A percentile compares a stretch with the other conserved stretches of the same genome.
These are phyloP conservation scores for Drosophila melanosoma DNA, from an alignment of 2,888 invertebrate species.

Conservation along the genomic window DNA sequence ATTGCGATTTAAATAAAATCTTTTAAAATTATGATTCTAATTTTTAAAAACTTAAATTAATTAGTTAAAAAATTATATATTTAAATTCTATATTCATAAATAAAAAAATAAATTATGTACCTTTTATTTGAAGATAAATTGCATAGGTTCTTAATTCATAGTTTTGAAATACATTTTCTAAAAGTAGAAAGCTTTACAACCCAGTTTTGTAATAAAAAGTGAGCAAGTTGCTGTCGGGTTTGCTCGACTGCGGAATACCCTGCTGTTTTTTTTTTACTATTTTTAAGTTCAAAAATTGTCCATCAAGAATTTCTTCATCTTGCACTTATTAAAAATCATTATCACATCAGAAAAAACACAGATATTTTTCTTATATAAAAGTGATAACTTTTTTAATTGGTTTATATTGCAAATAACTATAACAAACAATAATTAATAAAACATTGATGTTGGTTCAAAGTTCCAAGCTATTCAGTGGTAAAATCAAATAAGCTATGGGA, in stretches of 20 bases:
- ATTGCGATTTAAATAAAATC: not conserved
- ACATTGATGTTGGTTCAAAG: conserved; percentile 29
- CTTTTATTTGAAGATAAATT: not conserved
- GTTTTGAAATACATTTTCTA: no score
- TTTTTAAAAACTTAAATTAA: not conserved
- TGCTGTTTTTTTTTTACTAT: not conserved
- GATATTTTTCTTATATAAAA: conserved; percentile 51
- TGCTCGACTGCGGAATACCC: not conserved
- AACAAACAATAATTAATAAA: conserved; percentile 62
- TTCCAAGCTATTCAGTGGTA: conserved; percentile 50
- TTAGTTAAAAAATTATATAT: not conserved
- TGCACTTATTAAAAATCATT: not conserved
- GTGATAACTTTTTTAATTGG: conserved; percentile 55
- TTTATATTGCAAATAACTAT: conserved; percentile 70
- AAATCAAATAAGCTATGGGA: conserved; percentile 6
- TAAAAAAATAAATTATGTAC: not conserved
- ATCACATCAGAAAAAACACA: not conserved
- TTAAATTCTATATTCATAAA: not conserved
- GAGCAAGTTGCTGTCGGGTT: not conserved
- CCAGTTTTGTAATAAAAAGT: not conserved
- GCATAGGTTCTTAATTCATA: not conserved
- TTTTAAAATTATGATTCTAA: not conserved
- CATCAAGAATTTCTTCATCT: no score
- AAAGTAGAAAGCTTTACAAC: no score
- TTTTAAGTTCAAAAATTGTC: not conserved